Evolutionary conservation across 1,140 invertebrate species (phyloP), one percentile per base, ranked within the genome.

Genomic region (Idris sp.): DNA sequence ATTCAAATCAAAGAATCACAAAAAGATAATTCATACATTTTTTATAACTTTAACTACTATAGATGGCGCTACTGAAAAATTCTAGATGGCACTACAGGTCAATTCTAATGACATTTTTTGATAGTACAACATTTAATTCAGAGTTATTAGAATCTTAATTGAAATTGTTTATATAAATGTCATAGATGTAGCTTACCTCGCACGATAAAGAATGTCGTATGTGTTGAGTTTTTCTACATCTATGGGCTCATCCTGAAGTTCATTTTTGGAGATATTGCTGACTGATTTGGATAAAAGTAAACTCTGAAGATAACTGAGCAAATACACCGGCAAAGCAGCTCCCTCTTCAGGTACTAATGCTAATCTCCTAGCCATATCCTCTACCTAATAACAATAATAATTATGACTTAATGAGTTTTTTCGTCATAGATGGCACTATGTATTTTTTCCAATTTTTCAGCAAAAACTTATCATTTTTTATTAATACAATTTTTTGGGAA

Each of bases 301-400:
- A 25, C 91, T 93, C 84, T 98, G 96, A 18, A 98, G 76, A 88
- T 94, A 98, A 0, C 97, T 98, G 2, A 98, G 87, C 49, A 97
- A 88, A 85, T 96, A 97, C 9, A 94, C 88, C 5, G 93, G 92
- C 13, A 98, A 84, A 1, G 91, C 89, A n/a, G 92, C 95, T 25
- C 92, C 92, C 28, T 92, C 91, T 43, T 94, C 93, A 0, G 96
- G 95, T 5, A 98, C 91, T 49, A 97, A 82, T 0, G 96, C 95
- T 36, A 98, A 90, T 69, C 91, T 91, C 53, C 91, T 89, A 1
- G 92, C 92, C 19, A 92, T 89, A 43, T 90, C 88, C 78, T 93
- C 93, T 41, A 94, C 90, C 90, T 91, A 68, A 35, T 77, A 83
- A 80, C 56, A 61, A 13, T 2, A 33, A 33, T n/a, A n/a, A n/a